Evolutionary conservation across 2,797 vertebrate species (phyloP).

Genomic region (Ctenopoma kingsleyae): DNA sequence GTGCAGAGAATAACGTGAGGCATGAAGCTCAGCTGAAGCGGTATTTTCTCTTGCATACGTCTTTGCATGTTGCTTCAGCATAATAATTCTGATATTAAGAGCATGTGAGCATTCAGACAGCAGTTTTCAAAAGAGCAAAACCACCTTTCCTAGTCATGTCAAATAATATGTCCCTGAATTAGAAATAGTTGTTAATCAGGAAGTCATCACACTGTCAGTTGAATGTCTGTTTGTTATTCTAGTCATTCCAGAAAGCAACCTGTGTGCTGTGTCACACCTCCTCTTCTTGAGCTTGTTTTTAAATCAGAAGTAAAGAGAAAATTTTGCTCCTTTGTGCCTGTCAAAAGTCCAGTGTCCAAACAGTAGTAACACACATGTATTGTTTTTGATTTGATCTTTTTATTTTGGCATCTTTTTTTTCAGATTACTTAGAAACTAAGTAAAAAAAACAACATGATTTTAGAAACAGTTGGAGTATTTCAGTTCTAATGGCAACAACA

Average conservation of each 20-base stretch:
- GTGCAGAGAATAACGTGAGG: constrained; percentile 36
- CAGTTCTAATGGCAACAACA: not conserved
- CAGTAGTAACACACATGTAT: too few species aligned
- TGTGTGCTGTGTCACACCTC: not conserved
- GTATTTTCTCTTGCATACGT: not conserved
- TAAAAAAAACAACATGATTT: not conserved
- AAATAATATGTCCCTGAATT: not conserved
- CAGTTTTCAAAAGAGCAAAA: constrained; percentile 1
- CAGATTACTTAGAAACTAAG: not conserved
- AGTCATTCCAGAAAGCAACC: not conserved
- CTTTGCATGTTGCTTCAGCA: not conserved
- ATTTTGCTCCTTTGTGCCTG: not conserved
- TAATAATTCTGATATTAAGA: not conserved
- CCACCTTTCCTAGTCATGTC: not conserved
- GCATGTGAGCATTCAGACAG: not conserved
- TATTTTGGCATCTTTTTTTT: not conserved
- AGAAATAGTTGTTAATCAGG: constrained; percentile 20
- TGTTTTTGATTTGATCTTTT: constrained; percentile 10
- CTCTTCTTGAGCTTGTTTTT: not conserved
- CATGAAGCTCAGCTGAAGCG: constrained; percentile 9
- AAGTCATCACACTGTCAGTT: not conserved
- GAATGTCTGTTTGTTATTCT: constrained; percentile 6
- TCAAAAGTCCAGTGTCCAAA: not conserved
- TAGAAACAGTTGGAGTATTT: not conserved
- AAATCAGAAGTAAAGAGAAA: not conserved